Conservation (phyloP, 2,888 invertebrate genomes). For the Helleia helle region DNA sequence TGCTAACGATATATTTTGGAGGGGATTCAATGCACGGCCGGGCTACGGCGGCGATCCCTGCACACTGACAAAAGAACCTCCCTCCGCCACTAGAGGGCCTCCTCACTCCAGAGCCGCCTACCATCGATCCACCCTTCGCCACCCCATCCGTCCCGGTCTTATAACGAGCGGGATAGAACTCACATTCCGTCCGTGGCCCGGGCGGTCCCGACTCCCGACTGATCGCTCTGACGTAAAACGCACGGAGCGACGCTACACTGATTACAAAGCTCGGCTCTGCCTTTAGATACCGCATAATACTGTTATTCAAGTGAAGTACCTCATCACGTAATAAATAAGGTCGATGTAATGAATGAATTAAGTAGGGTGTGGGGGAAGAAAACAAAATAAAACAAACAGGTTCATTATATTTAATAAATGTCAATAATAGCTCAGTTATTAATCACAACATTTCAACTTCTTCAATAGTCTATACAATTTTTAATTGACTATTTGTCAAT, state of each 20-base stretch:
- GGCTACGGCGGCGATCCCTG: slow-evolving; percentile 34
- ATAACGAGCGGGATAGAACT: slow-evolving; percentile 27
- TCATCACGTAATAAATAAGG: slow-evolving; percentile 2
- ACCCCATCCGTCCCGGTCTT: slow-evolving; percentile 22
- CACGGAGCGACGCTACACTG: slow-evolving; percentile 32
- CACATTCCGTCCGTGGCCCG: slow-evolving; percentile 23
- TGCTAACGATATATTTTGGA: not conserved
- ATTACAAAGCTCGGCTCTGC: slow-evolving; percentile 35
- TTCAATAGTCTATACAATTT: slow-evolving; percentile 3
- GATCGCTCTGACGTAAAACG: slow-evolving; percentile 36
- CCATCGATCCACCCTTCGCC: slow-evolving; percentile 56
- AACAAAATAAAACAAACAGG: slow-evolving; percentile 44
- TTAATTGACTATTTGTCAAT: slow-evolving; percentile 5
- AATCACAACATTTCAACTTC: slow-evolving; percentile 2
- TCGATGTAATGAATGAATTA: slow-evolving; percentile 1
- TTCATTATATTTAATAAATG: slow-evolving; percentile 42
- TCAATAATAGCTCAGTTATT: slow-evolving; percentile 8
- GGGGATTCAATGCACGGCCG: slow-evolving; percentile 32
- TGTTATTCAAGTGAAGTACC: slow-evolving; percentile 4
- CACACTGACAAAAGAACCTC: slow-evolving; percentile 37
- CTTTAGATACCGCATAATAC: slow-evolving; percentile 13
- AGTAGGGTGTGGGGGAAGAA: not conserved
- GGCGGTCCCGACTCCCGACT: slow-evolving; percentile 21
- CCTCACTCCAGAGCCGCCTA: slow-evolving; percentile 28
- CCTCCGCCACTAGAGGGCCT: slow-evolving; percentile 37